Percentiles rank a stretch among this genome's conserved stretches.
These are phyloP conservation scores for Diloba caeruleocephala DNA, from an alignment of 2,888 invertebrate genomes.

Conservation along the genomic window DNA sequence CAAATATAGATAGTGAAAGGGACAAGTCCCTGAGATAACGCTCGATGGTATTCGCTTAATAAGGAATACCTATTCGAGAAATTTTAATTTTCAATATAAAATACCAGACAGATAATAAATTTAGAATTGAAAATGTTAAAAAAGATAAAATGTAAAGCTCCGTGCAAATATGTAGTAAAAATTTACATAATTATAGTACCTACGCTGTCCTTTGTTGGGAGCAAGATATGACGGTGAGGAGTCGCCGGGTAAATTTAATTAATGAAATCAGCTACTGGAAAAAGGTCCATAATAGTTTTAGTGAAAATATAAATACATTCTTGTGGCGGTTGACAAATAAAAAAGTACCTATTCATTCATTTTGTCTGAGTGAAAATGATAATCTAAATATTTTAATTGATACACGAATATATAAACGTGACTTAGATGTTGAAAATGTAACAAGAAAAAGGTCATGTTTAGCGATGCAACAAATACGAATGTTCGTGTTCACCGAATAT, in stretches of 20 bases:
- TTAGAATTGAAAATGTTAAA: conserved; percentile 31
- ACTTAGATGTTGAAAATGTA: too few species aligned
- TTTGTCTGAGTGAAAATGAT: conserved; percentile 13
- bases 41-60: conserved; percentile 5
- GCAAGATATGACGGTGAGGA: conserved; percentile 43
- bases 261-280: conserved; percentile 59
- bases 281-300: conserved; percentile 40
- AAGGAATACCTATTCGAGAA: not conserved
- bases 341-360: too few species aligned
- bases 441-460: too few species aligned
- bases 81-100: conserved; percentile 11
- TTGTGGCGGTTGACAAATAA: too few species aligned
- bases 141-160: conserved; percentile 36
- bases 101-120: conserved; percentile 14
- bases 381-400: too few species aligned
- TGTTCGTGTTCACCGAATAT: too few species aligned
- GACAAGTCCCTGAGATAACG: conserved; percentile 2
- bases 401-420: too few species aligned
- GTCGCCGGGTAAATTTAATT: conserved; percentile 59
- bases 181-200: conserved; percentile 62
- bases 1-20: conserved; percentile 1
- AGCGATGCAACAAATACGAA: too few species aligned
- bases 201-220: conserved; percentile 52
- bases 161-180: conserved; percentile 51
- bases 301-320: conserved; percentile 30